Evolutionary conservation across 1,140 invertebrate genomes (phyloP).

Genomic region (Drosophila takahashii): DNA sequence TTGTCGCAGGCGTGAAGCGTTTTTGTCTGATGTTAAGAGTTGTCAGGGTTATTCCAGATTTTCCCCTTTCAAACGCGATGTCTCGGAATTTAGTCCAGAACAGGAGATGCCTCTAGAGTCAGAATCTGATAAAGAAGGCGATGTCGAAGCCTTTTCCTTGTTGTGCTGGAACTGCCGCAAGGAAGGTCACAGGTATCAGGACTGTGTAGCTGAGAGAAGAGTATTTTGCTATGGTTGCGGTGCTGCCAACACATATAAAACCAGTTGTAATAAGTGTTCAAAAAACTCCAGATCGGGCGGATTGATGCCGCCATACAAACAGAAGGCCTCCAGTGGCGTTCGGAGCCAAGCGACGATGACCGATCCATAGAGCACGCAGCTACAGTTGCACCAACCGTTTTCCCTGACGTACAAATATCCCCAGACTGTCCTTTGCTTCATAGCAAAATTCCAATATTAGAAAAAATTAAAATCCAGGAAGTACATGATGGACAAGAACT

Average conservation of each 20-base stretch:
- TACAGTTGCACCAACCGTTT: too few species aligned
- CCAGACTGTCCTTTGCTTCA: too few species aligned
- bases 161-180: conserved; percentile 8
- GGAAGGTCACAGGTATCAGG: not conserved
- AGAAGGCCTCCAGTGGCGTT: too few species aligned
- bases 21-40: not conserved
- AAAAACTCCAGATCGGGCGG: too few species aligned
- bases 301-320: too few species aligned
- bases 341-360: too few species aligned
- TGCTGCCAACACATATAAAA: not conserved
- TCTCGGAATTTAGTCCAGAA: not conserved
- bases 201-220: not conserved
- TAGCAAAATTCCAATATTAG: too few species aligned
- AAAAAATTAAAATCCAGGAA: too few species aligned
- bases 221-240: not conserved
- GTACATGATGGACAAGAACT: too few species aligned
- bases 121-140: not conserved
- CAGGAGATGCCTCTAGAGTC: not conserved
- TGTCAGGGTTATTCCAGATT: not conserved
- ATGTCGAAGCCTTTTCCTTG: not conserved
- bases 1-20: not conserved
- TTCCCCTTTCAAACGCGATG: not conserved
- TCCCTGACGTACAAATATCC: too few species aligned
- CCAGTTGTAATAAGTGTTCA: too few species aligned
- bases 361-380: too few species aligned